Evolutionary conservation across 2,888 invertebrate species (phyloP).

Genomic region (Rhamphomyia laevipes): DNA sequence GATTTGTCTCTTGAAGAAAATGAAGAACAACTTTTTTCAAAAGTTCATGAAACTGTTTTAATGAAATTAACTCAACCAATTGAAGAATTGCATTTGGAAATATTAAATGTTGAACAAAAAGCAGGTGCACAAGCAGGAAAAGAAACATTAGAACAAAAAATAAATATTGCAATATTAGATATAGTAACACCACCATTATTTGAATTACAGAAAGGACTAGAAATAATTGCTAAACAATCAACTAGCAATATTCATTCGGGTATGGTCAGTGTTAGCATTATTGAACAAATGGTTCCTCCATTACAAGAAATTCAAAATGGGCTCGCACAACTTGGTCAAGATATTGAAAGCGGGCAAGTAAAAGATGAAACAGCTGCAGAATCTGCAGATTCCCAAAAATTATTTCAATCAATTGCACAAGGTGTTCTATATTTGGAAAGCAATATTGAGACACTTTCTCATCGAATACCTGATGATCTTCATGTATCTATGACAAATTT

Average conservation of each 20-base stretch:
- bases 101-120: constrained; percentile 27
- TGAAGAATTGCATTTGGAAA: constrained; percentile 24
- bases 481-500: constrained; percentile 32
- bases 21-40: constrained; percentile 30
- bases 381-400: constrained; percentile 33
- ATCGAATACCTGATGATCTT: constrained; percentile 23
- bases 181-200: constrained; percentile 51
- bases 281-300: constrained; percentile 42
- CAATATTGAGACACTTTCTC: constrained; percentile 30
- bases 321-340: constrained; percentile 39
- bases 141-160: constrained; percentile 32
- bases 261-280: constrained; percentile 37
- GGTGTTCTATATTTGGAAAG: constrained; percentile 35
- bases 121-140: constrained; percentile 19
- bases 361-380: constrained; percentile 29
- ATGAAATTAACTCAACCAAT: constrained; percentile 30
- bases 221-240: constrained; percentile 36
- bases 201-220: constrained; percentile 48
- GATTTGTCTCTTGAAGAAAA: constrained; percentile 32
- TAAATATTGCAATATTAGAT: constrained; percentile 51
- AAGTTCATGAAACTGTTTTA: constrained; percentile 30
- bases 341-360: constrained; percentile 34
- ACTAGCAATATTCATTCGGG: constrained; percentile 27
- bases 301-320: constrained; percentile 47
- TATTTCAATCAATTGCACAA: constrained; percentile 36